These are phyloP conservation scores for Myripristis jacobus DNA, from an alignment of 2,797 vertebrate genomes.

Conservation along the genomic window DNA sequence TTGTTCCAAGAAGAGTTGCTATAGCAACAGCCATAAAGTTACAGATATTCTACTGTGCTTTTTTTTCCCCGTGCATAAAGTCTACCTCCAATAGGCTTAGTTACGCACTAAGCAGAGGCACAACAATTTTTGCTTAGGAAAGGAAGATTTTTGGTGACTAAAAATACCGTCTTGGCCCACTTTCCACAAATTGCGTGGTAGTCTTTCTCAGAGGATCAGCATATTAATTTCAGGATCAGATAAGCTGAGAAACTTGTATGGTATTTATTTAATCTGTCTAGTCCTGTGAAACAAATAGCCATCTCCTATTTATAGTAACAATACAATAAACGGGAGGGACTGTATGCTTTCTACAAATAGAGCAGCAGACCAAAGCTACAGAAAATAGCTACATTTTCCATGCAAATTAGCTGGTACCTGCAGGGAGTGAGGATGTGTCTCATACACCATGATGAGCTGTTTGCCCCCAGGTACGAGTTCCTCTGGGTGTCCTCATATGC, in stretches of 20 bases:
- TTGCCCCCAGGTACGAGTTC: constrained; percentile 88
- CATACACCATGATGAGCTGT: constrained; percentile 92
- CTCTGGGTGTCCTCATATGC: constrained; percentile 89
- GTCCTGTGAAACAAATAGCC: constrained; percentile 14
- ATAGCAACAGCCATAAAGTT: constrained; percentile 66
- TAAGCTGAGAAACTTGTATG: constrained; percentile 12
- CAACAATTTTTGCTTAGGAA: constrained; percentile 37
- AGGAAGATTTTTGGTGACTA: constrained; percentile 45
- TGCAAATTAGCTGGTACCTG: constrained; percentile 80
- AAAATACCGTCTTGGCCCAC: constrained; percentile 61
- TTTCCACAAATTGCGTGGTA: constrained; percentile 50
- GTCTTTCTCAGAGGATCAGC: constrained; percentile 29
- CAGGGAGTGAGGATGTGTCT: constrained; percentile 88
- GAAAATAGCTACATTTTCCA: not conserved
- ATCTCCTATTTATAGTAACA: not conserved
- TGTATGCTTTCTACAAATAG: not conserved
- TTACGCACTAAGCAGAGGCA: constrained; percentile 24
- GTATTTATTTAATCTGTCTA: constrained; percentile 1
- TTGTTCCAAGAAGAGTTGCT: constrained; percentile 61
- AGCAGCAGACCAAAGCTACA: not conserved
- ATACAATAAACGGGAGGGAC: constrained; percentile 8
- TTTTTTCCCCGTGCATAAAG: constrained; percentile 17
- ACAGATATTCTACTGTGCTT: constrained; percentile 23
- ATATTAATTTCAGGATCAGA: constrained; percentile 20
- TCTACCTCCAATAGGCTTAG: constrained; percentile 23